Conservation (phyloP, 2,888 invertebrate species). For the Eutolmus rufibarbis region DNA sequence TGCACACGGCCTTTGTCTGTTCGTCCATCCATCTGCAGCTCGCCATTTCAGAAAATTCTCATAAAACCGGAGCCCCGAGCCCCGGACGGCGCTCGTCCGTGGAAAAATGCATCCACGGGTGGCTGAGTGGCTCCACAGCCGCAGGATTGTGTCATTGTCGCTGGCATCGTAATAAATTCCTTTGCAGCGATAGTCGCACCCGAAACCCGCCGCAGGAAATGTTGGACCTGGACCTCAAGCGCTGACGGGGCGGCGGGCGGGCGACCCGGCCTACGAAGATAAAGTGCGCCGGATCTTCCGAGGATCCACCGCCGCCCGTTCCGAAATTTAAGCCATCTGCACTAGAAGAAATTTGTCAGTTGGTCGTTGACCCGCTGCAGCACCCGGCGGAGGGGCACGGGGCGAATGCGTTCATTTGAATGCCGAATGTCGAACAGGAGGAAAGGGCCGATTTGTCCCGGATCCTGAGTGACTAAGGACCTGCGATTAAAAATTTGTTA, state of each 20-base stretch:
- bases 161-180: slow-evolving; percentile 7
- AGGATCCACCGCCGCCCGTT: no score
- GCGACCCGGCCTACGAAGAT: neutral
- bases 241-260: neutral
- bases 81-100: neutral
- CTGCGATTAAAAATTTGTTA: no score
- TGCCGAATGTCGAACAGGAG: neutral
- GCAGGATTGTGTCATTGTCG: neutral
- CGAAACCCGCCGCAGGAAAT: neutral
- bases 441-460: no score
- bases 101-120: neutral
- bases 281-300: neutral
- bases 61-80: neutral
- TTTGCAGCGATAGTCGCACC: neutral
- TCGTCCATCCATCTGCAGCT: neutral
- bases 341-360: neutral
- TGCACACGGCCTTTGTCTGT: neutral
- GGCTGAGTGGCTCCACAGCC: neutral
- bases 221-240: neutral
- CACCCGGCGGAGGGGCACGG: no score
- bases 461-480: no score
- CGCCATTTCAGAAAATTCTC: neutral
- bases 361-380: neutral
- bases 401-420: no score
- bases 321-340: neutral